These are phyloP conservation scores for Octodonta nipae DNA, from an alignment of 2,888 invertebrate genomes.

Conservation along the genomic window DNA sequence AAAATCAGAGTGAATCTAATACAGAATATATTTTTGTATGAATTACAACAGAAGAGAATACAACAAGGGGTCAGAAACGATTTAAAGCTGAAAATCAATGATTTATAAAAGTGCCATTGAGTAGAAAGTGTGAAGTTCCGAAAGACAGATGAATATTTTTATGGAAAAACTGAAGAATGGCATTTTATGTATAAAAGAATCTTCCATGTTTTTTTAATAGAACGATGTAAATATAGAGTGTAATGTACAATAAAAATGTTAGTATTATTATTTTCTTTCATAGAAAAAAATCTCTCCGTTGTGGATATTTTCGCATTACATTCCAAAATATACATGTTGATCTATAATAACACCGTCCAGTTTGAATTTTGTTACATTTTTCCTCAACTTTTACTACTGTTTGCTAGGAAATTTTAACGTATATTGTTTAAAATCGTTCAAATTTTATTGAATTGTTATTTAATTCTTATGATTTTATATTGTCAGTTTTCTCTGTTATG, in stretches of 20 bases:
- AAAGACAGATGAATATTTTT: slow-evolving; percentile 13
- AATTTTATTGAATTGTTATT: slow-evolving; percentile 30
- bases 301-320: slow-evolving; percentile 8
- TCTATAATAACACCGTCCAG: slow-evolving; percentile 20
- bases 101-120: slow-evolving; percentile 18
- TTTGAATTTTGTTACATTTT: slow-evolving; percentile 10
- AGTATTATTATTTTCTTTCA: slow-evolving; percentile 7
- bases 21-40: slow-evolving; percentile 19
- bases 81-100: slow-evolving; percentile 5
- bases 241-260: slow-evolving; percentile 20
- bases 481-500: slow-evolving; percentile 10
- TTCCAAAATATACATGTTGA: slow-evolving; percentile 9
- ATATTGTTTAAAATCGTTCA: slow-evolving; percentile 22
- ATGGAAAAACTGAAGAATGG: slow-evolving; percentile 6
- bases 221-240: slow-evolving; percentile 28
- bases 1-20: too few species aligned
- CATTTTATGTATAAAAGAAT: slow-evolving; percentile 13
- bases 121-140: slow-evolving; percentile 9
- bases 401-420: slow-evolving; percentile 11
- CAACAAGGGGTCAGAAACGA: slow-evolving; percentile 6
- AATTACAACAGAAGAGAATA: slow-evolving; percentile 13
- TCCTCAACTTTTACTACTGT: slow-evolving; percentile 4
- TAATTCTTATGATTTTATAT: slow-evolving; percentile 26
- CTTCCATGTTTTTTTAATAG: slow-evolving; percentile 20
- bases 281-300: too few species aligned